Evolutionary conservation across 2,797 vertebrate genomes (phyloP).

Genomic region (Linurgus olivaceus): DNA sequence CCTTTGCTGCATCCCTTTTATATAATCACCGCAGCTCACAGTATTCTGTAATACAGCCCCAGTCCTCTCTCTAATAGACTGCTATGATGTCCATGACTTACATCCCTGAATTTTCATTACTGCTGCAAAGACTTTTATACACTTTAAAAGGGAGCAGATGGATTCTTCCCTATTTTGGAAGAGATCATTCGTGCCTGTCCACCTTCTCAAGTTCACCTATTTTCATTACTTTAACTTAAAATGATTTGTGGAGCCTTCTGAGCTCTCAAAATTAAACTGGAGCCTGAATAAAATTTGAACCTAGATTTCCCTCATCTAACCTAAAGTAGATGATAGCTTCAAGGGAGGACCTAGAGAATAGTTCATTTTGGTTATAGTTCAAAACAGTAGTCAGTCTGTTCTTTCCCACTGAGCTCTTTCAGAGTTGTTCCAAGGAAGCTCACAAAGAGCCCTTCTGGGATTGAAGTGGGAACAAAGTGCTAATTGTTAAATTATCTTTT

Average conservation of each 20-base stretch:
- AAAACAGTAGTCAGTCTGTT: constrained; percentile 56
- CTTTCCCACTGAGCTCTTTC: constrained; percentile 56
- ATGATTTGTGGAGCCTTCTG: constrained; percentile 66
- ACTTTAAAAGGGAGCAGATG: constrained; percentile 65
- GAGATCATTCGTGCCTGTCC: constrained; percentile 60
- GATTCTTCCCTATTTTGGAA: constrained; percentile 63
- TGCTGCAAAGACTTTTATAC: constrained; percentile 52
- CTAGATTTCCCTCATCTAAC: constrained; percentile 57
- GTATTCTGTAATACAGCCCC: constrained; percentile 46
- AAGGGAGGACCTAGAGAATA: constrained; percentile 55
- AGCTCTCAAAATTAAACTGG: constrained; percentile 62
- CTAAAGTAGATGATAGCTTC: constrained; percentile 50
- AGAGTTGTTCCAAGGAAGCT: constrained; percentile 53
- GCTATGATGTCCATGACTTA: constrained; percentile 67
- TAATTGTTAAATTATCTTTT: constrained; percentile 68
- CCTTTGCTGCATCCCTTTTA: constrained; percentile 53
- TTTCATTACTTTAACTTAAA: constrained; percentile 65
- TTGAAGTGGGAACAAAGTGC: constrained; percentile 65
- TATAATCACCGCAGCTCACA: constrained; percentile 35
- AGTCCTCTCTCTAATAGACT: constrained; percentile 50
- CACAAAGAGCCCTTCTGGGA: constrained; percentile 54
- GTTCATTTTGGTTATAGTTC: constrained; percentile 63
- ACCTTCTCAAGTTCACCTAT: constrained; percentile 66
- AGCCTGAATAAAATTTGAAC: constrained; percentile 60
- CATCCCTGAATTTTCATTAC: constrained; percentile 68